phyloP scores from a whole-genome alignment of 1,140 invertebrate species.

The Fopius arisanus region DNA sequence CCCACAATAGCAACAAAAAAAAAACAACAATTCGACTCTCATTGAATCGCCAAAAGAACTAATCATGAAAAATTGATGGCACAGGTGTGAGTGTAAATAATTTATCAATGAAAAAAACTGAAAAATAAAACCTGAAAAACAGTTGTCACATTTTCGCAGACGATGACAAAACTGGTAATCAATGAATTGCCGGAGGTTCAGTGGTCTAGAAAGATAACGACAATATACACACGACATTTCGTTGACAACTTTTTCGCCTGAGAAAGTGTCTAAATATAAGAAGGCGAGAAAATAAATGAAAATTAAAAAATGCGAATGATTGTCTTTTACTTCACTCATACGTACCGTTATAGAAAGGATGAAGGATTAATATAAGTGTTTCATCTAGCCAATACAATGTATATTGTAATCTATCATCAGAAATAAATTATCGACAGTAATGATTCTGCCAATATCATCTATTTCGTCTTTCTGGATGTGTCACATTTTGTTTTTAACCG shows the following conservation, averaged over 20 bases:
- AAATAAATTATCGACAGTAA: slow-evolving; percentile 56
- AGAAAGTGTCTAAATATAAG: slow-evolving; percentile 6
- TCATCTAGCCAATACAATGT: slow-evolving; percentile 57
- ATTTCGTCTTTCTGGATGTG: neutral
- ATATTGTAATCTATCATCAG: slow-evolving; percentile 59
- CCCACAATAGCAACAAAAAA: neutral
- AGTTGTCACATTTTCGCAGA: neutral
- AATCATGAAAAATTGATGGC: neutral
- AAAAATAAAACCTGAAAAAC: too few relatives aligned
- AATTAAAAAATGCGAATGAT: slow-evolving; percentile 15
- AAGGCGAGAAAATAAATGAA: neutral
- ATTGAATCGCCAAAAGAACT: neutral
- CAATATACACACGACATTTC: slow-evolving; percentile 11
- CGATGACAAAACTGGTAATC: neutral
- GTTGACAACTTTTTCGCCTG: slow-evolving; percentile 9
- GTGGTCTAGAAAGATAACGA: slow-evolving; percentile 6
- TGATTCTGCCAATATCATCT: slow-evolving; percentile 28
- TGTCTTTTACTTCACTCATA: slow-evolving; percentile 33
- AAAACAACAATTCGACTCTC: neutral
- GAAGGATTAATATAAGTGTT: slow-evolving; percentile 55
- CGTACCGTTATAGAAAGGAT: slow-evolving; percentile 49
- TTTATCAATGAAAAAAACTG: neutral
- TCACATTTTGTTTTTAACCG: too few relatives aligned
- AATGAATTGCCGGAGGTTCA: neutral
- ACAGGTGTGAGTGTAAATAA: neutral